Percentiles rank a stretch among this genome's conserved stretches.
phyloP scores from a whole-genome alignment of 2,797 vertebrate genomes.

The Lagodon rhomboides region DNA sequence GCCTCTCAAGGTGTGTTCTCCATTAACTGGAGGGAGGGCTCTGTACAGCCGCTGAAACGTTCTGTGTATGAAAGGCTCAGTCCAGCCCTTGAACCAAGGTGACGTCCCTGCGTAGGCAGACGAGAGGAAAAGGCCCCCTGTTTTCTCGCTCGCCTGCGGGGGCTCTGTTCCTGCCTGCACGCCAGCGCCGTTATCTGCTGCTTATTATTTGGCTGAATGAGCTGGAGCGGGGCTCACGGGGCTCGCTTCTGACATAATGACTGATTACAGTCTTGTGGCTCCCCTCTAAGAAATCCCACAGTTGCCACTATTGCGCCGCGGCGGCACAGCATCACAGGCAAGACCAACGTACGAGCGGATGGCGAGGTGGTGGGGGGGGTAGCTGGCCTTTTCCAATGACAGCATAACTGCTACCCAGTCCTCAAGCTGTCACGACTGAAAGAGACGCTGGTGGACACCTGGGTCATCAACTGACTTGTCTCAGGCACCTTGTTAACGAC shows the following conservation, averaged over 20 bases:
- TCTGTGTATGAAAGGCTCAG: conserved; percentile 26
- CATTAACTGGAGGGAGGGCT: conserved; percentile 25
- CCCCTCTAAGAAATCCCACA: conserved; percentile 75
- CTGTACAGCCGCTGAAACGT: conserved; percentile 31
- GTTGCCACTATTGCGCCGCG: conserved; percentile 57
- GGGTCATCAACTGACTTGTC: conserved; percentile 60
- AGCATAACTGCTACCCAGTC: conserved; percentile 53
- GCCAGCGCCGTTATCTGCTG: conserved; percentile 76
- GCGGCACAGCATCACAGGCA: conserved; percentile 61
- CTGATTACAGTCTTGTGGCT: conserved; percentile 85
- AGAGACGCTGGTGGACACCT: conserved; percentile 53
- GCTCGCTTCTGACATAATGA: conserved; percentile 84
- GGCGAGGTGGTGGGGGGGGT: background rate
- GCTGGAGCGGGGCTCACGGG: conserved; percentile 72
- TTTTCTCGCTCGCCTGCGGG: conserved; percentile 53
- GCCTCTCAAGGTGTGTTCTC: conserved; percentile 28
- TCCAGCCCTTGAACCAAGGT: conserved; percentile 68
- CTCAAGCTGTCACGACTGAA: conserved; percentile 66
- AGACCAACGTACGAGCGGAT: conserved; percentile 33
- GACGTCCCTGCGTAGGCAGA: conserved; percentile 57
- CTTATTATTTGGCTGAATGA: conserved; percentile 86
- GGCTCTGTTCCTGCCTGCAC: conserved; percentile 51
- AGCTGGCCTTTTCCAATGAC: conserved; percentile 48
- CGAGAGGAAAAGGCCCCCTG: conserved; percentile 45
- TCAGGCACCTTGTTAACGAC: conserved; percentile 59